Conservation (phyloP, 2,888 invertebrate genomes). For the Aleiodes leptofemur region DNA sequence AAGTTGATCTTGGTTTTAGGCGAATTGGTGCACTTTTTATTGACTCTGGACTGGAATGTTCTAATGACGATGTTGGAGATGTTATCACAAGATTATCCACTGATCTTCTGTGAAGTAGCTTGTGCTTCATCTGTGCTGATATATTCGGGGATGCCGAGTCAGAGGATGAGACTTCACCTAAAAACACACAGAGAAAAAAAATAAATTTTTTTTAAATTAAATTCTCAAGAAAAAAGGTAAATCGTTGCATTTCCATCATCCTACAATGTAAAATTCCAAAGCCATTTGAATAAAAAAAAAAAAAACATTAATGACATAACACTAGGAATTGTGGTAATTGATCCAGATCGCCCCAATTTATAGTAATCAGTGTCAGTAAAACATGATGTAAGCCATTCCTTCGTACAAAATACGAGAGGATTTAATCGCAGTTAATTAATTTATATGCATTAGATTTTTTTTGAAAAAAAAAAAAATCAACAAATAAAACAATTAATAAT, state of each 20-base stretch:
- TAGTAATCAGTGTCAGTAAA: not conserved
- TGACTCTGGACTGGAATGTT: slow-evolving; percentile 73
- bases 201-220: not conserved
- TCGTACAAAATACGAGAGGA: no score
- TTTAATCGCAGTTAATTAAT: no score
- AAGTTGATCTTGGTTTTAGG: slow-evolving; percentile 69
- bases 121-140: slow-evolving; percentile 63
- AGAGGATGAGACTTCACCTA: slow-evolving; percentile 69
- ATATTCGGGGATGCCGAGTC: slow-evolving; percentile 69
- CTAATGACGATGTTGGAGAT: slow-evolving; percentile 67
- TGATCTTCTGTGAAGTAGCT: slow-evolving; percentile 70
- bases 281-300: slow-evolving; percentile 1
- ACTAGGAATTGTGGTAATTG: slow-evolving; percentile 8
- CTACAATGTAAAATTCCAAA: not conserved
- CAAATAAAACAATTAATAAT: no score
- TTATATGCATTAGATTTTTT: no score
- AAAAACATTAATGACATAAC: slow-evolving; percentile 18
- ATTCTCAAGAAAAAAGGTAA: slow-evolving; percentile 39
- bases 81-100: slow-evolving; percentile 71
- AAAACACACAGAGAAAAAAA: slow-evolving; percentile 52
- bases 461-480: no score
- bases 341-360: slow-evolving; percentile 9
- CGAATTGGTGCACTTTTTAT: slow-evolving; percentile 71
- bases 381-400: not conserved
- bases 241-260: not conserved